Evolutionary conservation across 2,113 vertebrate genomes (phyloP).

Genomic region (Actenoides lindsayi): DNA sequence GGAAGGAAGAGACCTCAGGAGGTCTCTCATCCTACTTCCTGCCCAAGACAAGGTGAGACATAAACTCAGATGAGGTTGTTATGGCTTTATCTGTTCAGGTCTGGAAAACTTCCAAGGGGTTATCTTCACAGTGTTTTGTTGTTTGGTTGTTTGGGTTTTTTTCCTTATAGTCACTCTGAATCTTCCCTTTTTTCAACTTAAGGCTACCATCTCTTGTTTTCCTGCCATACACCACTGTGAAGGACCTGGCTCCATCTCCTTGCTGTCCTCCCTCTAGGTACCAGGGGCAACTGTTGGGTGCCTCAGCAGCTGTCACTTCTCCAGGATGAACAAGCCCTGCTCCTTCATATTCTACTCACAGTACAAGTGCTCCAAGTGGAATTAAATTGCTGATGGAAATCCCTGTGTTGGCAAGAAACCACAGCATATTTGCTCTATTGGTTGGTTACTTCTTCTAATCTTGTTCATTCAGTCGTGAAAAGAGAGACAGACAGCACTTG

Average conservation of each 20-base stretch:
- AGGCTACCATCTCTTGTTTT: not conserved
- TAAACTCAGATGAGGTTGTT: not conserved
- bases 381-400: conserved; percentile 1
- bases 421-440: not conserved
- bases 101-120: not conserved
- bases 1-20: accelerated
- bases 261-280: not conserved
- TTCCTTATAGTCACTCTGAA: not conserved
- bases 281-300: not conserved
- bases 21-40: not conserved
- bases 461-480: not conserved
- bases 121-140: not conserved
- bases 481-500: not conserved
- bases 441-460: not conserved
- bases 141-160: no score
- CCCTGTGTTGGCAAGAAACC: not conserved
- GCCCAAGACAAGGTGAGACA: not conserved
- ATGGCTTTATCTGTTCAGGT: not conserved
- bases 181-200: not conserved
- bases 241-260: not conserved
- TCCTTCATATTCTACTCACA: not conserved
- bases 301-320: not conserved
- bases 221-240: not conserved
- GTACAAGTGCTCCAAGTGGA: not conserved
- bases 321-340: not conserved